phyloP scores from a whole-genome alignment of 35 echinoderm and acorn worm genomes.

The Antedon bifida region DNA sequence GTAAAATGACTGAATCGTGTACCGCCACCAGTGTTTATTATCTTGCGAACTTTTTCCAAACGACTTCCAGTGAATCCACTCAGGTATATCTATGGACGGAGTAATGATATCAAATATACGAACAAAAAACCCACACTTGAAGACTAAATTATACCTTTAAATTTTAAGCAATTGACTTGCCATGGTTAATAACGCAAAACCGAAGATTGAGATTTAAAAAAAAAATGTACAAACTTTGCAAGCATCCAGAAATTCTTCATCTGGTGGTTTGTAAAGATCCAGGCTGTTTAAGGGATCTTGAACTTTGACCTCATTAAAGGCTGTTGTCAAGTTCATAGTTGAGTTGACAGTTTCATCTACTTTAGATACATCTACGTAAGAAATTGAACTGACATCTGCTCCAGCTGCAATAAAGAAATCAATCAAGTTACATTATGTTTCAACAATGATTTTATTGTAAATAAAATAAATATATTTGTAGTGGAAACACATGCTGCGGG shows the following conservation, averaged over 20 bases:
- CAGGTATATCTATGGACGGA: slow-evolving; percentile 48
- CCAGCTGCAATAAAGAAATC: background rate
- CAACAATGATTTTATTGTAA: no score
- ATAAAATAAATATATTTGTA: background rate
- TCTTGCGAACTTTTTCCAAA: slow-evolving; percentile 56
- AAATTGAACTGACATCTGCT: background rate
- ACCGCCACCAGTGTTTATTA: slow-evolving; percentile 85
- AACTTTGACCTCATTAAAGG: background rate
- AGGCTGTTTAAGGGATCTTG: slow-evolving; percentile 33
- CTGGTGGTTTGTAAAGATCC: slow-evolving; percentile 19
- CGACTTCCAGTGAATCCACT: slow-evolving; percentile 42
- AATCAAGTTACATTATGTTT: background rate
- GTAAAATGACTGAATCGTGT: slow-evolving; percentile 82
- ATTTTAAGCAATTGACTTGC: no score
- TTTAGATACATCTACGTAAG: slow-evolving; percentile 39
- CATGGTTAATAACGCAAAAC: no score
- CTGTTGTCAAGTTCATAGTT: slow-evolving; percentile 9
- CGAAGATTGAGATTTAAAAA: no score
- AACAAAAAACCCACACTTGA: no score
- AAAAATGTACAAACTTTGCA: slow-evolving; percentile 53
- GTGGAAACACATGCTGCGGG: no score
- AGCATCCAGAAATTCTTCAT: slow-evolving; percentile 73
- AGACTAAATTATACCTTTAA: no score
- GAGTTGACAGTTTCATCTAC: slow-evolving; percentile 41
- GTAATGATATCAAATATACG: background rate